Base-by-base conservation (phyloP, 1,140 invertebrate genomes). In the Potamilus streckersoni region DNA sequence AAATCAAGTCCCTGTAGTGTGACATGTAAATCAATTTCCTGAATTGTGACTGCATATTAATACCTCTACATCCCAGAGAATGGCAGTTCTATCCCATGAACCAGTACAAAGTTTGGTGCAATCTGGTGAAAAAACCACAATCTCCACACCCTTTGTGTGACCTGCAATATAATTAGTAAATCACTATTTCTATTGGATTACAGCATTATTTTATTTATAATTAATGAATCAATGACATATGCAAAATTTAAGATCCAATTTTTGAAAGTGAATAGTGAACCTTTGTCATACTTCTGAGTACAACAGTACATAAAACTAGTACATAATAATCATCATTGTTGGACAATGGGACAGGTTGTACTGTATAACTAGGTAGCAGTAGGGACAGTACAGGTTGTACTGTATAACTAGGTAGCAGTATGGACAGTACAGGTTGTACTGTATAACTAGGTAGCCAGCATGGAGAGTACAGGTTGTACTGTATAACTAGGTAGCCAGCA, bases 11-110 rank as follows among this genome's bases (percentile, higher is more conserved):
- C 8, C 55, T 13, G 4, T 23, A 27, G 57, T 20, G 3, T 49
- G 6, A 49, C 38, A 49, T 49, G 38, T 49, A 49, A 49, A 6
- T 49, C 38, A 49, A 49, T 4, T 49, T 8, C 6, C 38, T 49
- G 38, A 11, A 49, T 4, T 49, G 5, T 49, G 38, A 49, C 38
- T 49, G 38, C 6, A 71, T 17, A 73, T 56, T 23, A 66, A 56
- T 84, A 87, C 88, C 85, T 89, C 81, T 15, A 87, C 81, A 76
- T 85, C 82, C 87, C 87, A 88, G 15, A 89, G 67, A 59, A 88
- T 88, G 27, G 87, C 87, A 12, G 83, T 88, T 62, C 85, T 84
- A 73, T 88, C 88, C 88, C 88, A 89, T 6, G 88, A 88, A 13
- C 85, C 87, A 13, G 87, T 86, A 66, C 84, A 85, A 15, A 89